Conservation (phyloP, 2,797 vertebrate genomes). For the Coccyzus lansbergi region DNA sequence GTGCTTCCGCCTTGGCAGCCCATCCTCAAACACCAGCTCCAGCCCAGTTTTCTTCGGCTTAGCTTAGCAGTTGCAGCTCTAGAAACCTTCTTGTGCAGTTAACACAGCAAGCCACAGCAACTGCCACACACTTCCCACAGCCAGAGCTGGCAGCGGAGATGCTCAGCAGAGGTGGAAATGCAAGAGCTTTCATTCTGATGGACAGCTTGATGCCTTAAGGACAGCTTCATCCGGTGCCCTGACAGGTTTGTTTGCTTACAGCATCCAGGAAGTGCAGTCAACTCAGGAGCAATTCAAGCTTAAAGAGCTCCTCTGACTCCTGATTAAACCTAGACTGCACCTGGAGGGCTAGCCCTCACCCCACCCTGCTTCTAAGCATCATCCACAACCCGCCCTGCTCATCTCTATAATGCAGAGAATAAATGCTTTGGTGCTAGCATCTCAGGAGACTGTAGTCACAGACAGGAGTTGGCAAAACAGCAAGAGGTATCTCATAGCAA, state of each 20-base stretch:
- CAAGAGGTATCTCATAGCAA: not conserved
- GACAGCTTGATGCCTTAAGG: not conserved
- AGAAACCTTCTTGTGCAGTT: not conserved
- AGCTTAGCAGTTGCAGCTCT: accelerated
- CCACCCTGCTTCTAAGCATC: conserved; percentile 23
- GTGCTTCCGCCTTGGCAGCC: not conserved
- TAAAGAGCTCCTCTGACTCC: conserved; percentile 8
- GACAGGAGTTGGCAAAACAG: not conserved
- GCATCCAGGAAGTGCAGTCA: conserved; percentile 23
- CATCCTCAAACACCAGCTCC: not conserved
- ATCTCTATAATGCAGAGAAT: not conserved
- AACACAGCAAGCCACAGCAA: not conserved
- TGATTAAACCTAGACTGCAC: not conserved
- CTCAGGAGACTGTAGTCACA: not conserved
- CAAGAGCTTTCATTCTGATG: not conserved
- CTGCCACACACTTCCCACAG: accelerated
- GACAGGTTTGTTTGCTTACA: conserved; percentile 25
- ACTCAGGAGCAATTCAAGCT: not conserved
- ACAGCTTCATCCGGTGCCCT: not conserved
- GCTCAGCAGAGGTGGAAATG: not conserved
- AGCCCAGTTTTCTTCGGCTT: not conserved
- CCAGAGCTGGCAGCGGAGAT: not conserved
- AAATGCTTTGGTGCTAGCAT: not conserved
- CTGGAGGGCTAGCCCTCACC: not conserved
- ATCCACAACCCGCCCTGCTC: not conserved